Percentiles rank a stretch among this genome's conserved stretches.
Conservation (phyloP, 2,113 vertebrate species). For the Herpetotheres cachinnans region DNA sequence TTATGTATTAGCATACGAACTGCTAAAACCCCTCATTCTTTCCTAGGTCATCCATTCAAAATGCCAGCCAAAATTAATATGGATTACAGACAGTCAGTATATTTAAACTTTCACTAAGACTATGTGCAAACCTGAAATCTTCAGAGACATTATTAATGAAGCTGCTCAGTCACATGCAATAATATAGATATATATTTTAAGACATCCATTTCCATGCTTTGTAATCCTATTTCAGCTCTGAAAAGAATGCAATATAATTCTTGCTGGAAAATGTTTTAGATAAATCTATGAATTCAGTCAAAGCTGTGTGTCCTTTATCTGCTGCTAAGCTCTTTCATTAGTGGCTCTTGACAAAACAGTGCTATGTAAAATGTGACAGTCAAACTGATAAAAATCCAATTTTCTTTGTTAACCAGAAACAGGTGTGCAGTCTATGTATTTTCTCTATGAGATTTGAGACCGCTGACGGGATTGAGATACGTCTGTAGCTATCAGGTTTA, state of each 20-base stretch:
- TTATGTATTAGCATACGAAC: not conserved
- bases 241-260: constrained; percentile 2
- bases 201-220: not conserved
- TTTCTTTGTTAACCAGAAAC: constrained; percentile 36
- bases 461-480: not conserved
- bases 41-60: not conserved
- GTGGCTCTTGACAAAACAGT: constrained; percentile 21
- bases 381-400: constrained; percentile 1
- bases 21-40: not conserved
- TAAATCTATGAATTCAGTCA: not conserved
- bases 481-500: not conserved
- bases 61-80: not conserved
- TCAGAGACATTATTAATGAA: constrained; percentile 11
- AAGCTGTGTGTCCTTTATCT: not conserved
- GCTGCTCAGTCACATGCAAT: not conserved
- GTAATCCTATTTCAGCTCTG: constrained; percentile 18
- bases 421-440: not conserved
- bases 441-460: not conserved
- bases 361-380: not conserved
- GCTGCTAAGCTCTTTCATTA: constrained; percentile 16
- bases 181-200: constrained; percentile 12
- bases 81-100: not conserved
- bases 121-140: not conserved
- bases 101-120: not conserved
- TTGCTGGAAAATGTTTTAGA: not conserved